A percentile compares a stretch with the other conserved stretches of the same genome.
These are phyloP conservation scores for Drosophila picticornis DNA, from an alignment of 2,888 invertebrate species.

Conservation along the genomic window DNA sequence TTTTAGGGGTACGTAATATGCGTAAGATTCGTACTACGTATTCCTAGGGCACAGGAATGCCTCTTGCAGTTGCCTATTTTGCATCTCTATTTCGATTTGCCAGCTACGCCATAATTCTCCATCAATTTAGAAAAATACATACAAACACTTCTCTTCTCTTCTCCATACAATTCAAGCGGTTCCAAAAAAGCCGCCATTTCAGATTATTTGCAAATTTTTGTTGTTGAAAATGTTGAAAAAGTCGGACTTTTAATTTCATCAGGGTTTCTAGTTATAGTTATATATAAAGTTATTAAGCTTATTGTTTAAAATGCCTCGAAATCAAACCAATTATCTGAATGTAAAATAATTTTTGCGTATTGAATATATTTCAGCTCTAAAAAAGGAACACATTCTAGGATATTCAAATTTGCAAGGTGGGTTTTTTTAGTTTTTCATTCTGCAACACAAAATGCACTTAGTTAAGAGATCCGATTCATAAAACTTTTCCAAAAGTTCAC, in stretches of 20 bases:
- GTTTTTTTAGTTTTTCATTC: constrained; percentile 31
- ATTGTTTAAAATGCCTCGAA: constrained; percentile 9
- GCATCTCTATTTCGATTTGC: constrained; percentile 14
- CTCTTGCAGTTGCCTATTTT: constrained; percentile 27
- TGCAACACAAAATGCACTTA: constrained; percentile 25
- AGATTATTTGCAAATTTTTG: constrained; percentile 40
- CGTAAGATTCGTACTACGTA: constrained; percentile 19
- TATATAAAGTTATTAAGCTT: neutral
- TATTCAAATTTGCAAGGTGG: constrained; percentile 68
- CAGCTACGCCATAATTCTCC: constrained; percentile 29
- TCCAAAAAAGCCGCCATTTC: constrained; percentile 8
- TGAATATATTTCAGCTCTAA: constrained; percentile 27
- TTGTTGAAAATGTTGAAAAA: constrained; percentile 31
- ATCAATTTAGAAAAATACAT: constrained; percentile 68
- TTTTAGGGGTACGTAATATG: constrained; percentile 26
- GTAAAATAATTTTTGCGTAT: neutral
- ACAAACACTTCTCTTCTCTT: constrained; percentile 45
- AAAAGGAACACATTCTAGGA: constrained; percentile 70
- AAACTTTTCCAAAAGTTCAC: constrained; percentile 15
- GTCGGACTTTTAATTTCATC: constrained; percentile 28
- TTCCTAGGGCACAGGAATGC: constrained; percentile 69
- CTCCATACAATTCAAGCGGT: constrained; percentile 1
- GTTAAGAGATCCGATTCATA: constrained; percentile 9
- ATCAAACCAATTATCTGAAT: constrained; percentile 1
- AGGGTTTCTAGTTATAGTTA: neutral